These are phyloP conservation scores for Eidolon dupreanum DNA, from an alignment of 2,797 vertebrate species.

Conservation along the genomic window DNA sequence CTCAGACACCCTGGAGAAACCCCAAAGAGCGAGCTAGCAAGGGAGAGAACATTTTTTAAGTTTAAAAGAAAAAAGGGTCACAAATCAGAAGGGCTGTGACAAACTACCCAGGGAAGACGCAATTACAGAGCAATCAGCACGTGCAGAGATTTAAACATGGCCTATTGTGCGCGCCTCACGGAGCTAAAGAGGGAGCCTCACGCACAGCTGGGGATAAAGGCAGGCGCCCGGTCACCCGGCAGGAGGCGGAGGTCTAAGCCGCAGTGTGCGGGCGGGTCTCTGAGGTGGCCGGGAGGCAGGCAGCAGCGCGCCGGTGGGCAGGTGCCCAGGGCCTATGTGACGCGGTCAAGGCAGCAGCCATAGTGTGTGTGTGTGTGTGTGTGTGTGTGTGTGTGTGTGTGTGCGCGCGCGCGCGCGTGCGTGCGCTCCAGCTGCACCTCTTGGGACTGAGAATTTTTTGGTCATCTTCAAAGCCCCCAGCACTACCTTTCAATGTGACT, in stretches of 20 bases:
- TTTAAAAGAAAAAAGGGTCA: conserved; percentile 41
- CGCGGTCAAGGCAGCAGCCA: rapidly evolving
- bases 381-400: too few relatives aligned
- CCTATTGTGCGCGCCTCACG: not conserved
- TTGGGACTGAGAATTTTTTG: not conserved
- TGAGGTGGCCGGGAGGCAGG: rapidly evolving
- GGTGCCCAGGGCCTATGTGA: rapidly evolving
- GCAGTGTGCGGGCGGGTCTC: rapidly evolving
- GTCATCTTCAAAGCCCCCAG: not conserved
- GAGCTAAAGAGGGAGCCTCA: not conserved
- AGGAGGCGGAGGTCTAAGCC: not conserved
- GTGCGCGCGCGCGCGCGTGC: not conserved
- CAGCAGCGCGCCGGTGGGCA: rapidly evolving
- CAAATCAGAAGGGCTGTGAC: conserved; percentile 51
- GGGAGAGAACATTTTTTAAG: conserved; percentile 28
- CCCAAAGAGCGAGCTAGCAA: conserved; percentile 33
- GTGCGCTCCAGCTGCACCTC: rapidly evolving
- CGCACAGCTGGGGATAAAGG: not conserved
- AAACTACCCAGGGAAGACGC: conserved; percentile 51
- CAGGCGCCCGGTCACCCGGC: rapidly evolving
- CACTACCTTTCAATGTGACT: not conserved
- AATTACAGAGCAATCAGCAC: conserved; percentile 55
- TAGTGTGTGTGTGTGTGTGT: too few relatives aligned
- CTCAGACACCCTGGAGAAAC: not conserved
- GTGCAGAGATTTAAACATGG: not conserved